Evolutionary conservation across 1,140 invertebrate species (phyloP), one percentile per base, ranked within the genome.

Genomic region (Conus ventricosus): DNA sequence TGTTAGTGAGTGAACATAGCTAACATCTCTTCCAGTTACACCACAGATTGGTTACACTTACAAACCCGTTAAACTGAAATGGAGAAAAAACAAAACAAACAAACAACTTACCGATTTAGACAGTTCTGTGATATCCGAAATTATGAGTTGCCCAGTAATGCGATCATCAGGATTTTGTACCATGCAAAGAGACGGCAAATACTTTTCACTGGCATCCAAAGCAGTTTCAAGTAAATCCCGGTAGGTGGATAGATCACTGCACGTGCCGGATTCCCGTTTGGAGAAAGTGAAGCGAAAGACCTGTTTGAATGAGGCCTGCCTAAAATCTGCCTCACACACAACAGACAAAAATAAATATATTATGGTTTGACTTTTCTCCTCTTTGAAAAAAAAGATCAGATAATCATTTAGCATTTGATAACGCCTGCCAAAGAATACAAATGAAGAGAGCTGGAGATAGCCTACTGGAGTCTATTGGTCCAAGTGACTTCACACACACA

Each of bases 171-270:
- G 10, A 63, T 51, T 10, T 67, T 57, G 55, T 20, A 57, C 55
- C 13, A 15, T 20, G 63, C 55, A 63, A 39, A 53, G 15, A 57
- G 27, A 25, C 10, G 84, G 39, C 63, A 27, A 27, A 27, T 25
- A 6, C 27, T 57, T 87, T 87, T 51, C 81, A 60, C 39, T 88
- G 78, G 78, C 8, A 60, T 83, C 39, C 53, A 83, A 57, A 51
- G 39, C 82, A 63, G 3, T 53, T 75, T 85, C 25, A 5, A 67
- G 60, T 11, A 67, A 51, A 17, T 67, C 51, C 7, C 23, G 60
- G 27, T 85, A 63, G 20, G 27, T 13, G 23, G 57, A 51, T 11
- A 67, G 60, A 51, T 85, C 57, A 8, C 1, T 60, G 25, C 57
- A 67, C 13, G 53, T 20, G 55, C 67, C 54, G n/a, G 20, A 3